A percentile compares a stretch with the other conserved stretches of the same genome.
phyloP scores from a whole-genome alignment of 2,113 vertebrate genomes.

The Solea solea region DNA sequence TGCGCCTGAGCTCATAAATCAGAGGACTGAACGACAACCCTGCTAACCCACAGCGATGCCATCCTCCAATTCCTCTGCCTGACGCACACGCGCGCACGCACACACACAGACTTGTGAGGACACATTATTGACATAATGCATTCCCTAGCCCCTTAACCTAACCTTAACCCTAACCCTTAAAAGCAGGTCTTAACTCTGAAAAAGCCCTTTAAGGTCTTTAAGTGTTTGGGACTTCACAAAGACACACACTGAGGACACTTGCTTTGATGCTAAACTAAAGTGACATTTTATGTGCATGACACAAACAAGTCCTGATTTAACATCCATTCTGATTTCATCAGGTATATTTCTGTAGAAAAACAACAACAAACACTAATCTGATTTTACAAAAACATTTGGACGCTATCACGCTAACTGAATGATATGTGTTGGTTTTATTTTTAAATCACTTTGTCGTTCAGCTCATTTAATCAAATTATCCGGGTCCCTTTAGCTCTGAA shows the following conservation, averaged over 20 bases:
- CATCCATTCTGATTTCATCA: conserved; percentile 48
- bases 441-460: too few relatives aligned
- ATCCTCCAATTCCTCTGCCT: conserved; percentile 22
- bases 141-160: too few relatives aligned
- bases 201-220: too few relatives aligned
- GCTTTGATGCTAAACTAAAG: conserved; percentile 44
- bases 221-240: too few relatives aligned
- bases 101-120: too few relatives aligned
- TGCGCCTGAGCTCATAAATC: conserved; percentile 49
- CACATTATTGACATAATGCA: too few relatives aligned
- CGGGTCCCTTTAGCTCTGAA: too few relatives aligned
- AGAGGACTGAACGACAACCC: conserved; percentile 32
- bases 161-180: too few relatives aligned
- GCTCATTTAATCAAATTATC: too few relatives aligned
- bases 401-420: too few relatives aligned
- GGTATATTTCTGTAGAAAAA: conserved; percentile 10
- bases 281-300: conserved; percentile 58
- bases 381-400: background rate
- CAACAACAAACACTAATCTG: background rate
- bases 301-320: conserved; percentile 39
- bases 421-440: too few relatives aligned
- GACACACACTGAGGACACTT: background rate
- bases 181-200: too few relatives aligned
- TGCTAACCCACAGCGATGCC: conserved; percentile 39
- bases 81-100: conserved; percentile 7